Evolutionary conservation across 2,797 vertebrate genomes (phyloP).

Genomic region (Echeneis naucrates): DNA sequence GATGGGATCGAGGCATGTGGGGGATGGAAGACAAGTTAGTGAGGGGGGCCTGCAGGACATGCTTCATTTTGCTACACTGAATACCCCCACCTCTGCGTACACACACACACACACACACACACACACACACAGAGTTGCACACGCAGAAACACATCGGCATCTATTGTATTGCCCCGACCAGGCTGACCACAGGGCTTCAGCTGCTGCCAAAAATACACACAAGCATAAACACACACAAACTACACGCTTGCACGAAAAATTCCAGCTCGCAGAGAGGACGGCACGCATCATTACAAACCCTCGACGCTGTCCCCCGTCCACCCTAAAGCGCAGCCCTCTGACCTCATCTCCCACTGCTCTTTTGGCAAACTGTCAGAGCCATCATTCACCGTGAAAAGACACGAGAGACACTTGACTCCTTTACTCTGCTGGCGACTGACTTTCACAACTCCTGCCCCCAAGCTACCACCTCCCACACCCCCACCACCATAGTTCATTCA

Average conservation of each 20-base stretch:
- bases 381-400: slow-evolving; percentile 84
- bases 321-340: slow-evolving; percentile 69
- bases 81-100: slow-evolving; percentile 11
- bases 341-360: slow-evolving; percentile 76
- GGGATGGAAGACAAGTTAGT: slow-evolving; percentile 22
- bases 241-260: slow-evolving; percentile 47
- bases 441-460: slow-evolving; percentile 71
- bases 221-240: slow-evolving; percentile 25
- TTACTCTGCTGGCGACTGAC: slow-evolving; percentile 75
- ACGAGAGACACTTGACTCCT: slow-evolving; percentile 80
- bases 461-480: slow-evolving; percentile 16
- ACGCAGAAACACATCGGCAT: slow-evolving; percentile 38
- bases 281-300: slow-evolving; percentile 59
- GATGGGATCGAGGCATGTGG: slow-evolving; percentile 19
- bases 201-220: slow-evolving; percentile 61
- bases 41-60: slow-evolving; percentile 55
- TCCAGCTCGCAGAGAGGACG: slow-evolving; percentile 51
- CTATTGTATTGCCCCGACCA: slow-evolving; percentile 39
- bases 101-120: slow-evolving; percentile 47
- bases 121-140: slow-evolving; percentile 51
- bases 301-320: slow-evolving; percentile 50
- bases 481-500: slow-evolving; percentile 38
- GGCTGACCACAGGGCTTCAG: slow-evolving; percentile 78
- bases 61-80: slow-evolving; percentile 69
- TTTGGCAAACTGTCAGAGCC: slow-evolving; percentile 86